Percentiles rank a stretch among this genome's conserved stretches.
phyloP scores from a whole-genome alignment of 2,888 invertebrate genomes.

The Palloptera scutellata region DNA sequence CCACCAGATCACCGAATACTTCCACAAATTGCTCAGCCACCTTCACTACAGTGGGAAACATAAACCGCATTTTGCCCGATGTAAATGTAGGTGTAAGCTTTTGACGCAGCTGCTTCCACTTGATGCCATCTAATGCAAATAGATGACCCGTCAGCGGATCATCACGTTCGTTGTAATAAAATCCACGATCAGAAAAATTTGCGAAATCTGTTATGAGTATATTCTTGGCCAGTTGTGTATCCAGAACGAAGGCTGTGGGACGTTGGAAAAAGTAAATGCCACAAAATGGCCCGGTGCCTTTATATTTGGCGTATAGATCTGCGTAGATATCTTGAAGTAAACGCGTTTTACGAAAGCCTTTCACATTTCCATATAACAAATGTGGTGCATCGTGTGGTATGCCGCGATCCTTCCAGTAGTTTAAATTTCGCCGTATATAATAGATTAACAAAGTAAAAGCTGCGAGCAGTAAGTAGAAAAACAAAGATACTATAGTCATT shows the following conservation, averaged over 20 bases:
- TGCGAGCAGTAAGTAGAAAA: too few relatives aligned
- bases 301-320: conserved; percentile 28
- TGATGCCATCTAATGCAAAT: conserved; percentile 49
- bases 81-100: conserved; percentile 64
- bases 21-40: conserved; percentile 40
- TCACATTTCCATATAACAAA: conserved; percentile 22
- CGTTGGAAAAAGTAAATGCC: conserved; percentile 53
- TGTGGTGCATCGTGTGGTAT: conserved; percentile 28
- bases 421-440: conserved; percentile 6
- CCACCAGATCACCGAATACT: conserved; percentile 38
- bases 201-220: conserved; percentile 48
- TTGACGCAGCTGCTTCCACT: conserved; percentile 61
- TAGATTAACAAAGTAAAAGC: too few relatives aligned
- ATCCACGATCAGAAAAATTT: conserved; percentile 55
- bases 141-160: conserved; percentile 55
- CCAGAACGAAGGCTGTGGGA: conserved; percentile 47
- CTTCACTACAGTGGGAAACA: conserved; percentile 56
- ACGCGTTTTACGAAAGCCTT: conserved; percentile 30
- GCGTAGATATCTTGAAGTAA: conserved; percentile 39
- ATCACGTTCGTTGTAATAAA: conserved; percentile 49
- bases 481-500: not conserved
- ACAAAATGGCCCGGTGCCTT: conserved; percentile 42
- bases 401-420: conserved; percentile 29
- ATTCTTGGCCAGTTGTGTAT: conserved; percentile 43
- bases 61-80: conserved; percentile 63